Evolutionary conservation across 53 echinoderm and acorn worm genomes (phyloP).

Genomic region (Pentamera pediparva): DNA sequence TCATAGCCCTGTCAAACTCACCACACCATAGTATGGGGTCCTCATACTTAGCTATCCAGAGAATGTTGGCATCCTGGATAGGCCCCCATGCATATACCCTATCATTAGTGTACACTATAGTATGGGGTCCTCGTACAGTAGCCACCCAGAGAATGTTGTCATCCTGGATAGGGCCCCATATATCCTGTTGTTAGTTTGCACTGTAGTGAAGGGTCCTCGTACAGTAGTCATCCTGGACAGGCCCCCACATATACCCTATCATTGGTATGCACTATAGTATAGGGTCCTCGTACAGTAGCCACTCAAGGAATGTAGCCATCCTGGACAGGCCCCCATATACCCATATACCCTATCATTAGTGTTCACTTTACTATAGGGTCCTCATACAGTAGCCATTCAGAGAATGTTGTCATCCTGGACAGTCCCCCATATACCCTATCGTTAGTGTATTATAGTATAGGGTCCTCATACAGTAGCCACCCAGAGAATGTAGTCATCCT

Average conservation of each 20-base stretch:
- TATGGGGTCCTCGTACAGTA: slow-evolving; percentile 46
- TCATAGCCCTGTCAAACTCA: too few relatives aligned
- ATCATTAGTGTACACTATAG: not conserved
- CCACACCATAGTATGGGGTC: too few relatives aligned
- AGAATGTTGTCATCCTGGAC: too few relatives aligned
- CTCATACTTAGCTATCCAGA: too few relatives aligned
- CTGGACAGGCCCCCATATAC: slow-evolving; percentile 59
- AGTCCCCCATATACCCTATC: not conserved
- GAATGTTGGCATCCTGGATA: too few relatives aligned
- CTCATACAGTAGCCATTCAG: too few relatives aligned
- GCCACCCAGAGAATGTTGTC: slow-evolving; percentile 72
- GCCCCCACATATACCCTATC: not conserved
- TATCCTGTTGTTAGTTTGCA: slow-evolving; percentile 62
- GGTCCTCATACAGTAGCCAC: slow-evolving; percentile 59
- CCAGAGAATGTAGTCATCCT: slow-evolving; percentile 73
- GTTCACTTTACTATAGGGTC: too few relatives aligned
- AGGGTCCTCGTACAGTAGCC: slow-evolving; percentile 53
- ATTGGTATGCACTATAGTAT: not conserved
- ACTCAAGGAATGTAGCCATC: slow-evolving; percentile 71
- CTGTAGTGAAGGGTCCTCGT: slow-evolving; percentile 11
- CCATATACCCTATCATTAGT: not conserved
- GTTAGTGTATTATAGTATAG: not conserved
- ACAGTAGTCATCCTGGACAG: slow-evolving; percentile 65
- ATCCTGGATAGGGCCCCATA: slow-evolving; percentile 59
- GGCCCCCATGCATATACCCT: too few relatives aligned